phyloP scores from a whole-genome alignment of 2,113 vertebrate species.

The Litocranius walleri region DNA sequence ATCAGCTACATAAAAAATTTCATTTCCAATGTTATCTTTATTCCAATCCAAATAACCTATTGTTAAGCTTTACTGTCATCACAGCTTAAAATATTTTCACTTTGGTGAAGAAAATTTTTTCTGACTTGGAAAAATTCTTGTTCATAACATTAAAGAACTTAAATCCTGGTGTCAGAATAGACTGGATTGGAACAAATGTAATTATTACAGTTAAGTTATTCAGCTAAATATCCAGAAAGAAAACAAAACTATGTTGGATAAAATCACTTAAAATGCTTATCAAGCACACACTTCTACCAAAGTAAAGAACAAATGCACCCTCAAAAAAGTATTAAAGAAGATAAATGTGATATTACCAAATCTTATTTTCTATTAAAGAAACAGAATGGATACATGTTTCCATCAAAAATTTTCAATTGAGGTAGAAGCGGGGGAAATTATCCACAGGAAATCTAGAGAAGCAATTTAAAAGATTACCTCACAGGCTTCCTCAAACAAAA shows the following conservation, averaged over 20 bases:
- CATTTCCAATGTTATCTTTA: conserved; percentile 54
- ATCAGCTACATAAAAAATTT: conserved; percentile 44
- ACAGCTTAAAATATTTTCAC: conserved; percentile 58
- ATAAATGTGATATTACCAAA: conserved; percentile 10
- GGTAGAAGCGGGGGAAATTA: neutral
- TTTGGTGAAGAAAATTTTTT: conserved; percentile 48
- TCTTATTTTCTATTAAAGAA: conserved; percentile 36
- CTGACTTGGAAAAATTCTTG: conserved; percentile 6
- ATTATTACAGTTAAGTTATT: neutral
- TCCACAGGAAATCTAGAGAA: neutral
- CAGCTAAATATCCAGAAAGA: neutral
- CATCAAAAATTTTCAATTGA: neutral
- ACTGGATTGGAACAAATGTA: neutral
- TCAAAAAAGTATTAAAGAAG: neutral
- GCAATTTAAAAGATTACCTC: conserved; percentile 9
- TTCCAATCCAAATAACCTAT: conserved; percentile 48
- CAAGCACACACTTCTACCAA: neutral
- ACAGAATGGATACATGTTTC: neutral
- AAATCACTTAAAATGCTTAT: neutral
- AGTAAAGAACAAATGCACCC: neutral
- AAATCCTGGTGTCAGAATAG: neutral
- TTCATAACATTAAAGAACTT: neutral
- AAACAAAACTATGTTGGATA: neutral
- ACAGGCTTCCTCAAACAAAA: conserved; percentile 1
- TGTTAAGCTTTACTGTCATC: conserved; percentile 30